Percentiles rank a stretch among this genome's conserved stretches.
These are phyloP conservation scores for Mormyrops boulengeri DNA, from an alignment of 2,797 vertebrate species.

Conservation along the genomic window DNA sequence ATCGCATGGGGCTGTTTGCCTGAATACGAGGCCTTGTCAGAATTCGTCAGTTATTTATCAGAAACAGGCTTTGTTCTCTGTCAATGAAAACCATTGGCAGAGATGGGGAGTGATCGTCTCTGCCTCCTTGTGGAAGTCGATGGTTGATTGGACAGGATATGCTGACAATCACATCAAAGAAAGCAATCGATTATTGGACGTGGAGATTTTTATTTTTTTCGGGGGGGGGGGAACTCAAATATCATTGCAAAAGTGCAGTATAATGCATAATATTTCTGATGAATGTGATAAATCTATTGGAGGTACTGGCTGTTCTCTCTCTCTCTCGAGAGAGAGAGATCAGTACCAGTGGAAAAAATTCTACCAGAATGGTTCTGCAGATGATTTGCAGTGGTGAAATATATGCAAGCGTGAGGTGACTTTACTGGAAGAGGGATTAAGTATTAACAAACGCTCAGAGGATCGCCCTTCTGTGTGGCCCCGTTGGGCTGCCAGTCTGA, in stretches of 20 bases:
- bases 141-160: background rate
- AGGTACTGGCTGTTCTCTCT: background rate
- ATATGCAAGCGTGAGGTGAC: background rate
- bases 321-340: too few relatives aligned
- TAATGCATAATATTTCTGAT: background rate
- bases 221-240: background rate
- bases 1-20: background rate
- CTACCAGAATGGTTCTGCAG: background rate
- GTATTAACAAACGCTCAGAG: background rate
- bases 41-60: background rate
- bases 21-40: conserved; percentile 17
- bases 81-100: background rate
- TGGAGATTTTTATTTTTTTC: background rate
- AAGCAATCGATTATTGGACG: background rate
- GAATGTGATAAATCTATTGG: background rate
- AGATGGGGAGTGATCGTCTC: background rate
- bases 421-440: background rate
- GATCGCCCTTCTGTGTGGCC: background rate
- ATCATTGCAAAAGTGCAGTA: background rate
- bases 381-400: background rate
- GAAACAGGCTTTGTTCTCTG: background rate
- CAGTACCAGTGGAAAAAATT: background rate
- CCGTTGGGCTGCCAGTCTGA: background rate
- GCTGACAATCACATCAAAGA: background rate
- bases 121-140: background rate